Base-by-base conservation (phyloP, 2,888 invertebrate species). In the Sphaerolaimus hirsutus region DNA sequence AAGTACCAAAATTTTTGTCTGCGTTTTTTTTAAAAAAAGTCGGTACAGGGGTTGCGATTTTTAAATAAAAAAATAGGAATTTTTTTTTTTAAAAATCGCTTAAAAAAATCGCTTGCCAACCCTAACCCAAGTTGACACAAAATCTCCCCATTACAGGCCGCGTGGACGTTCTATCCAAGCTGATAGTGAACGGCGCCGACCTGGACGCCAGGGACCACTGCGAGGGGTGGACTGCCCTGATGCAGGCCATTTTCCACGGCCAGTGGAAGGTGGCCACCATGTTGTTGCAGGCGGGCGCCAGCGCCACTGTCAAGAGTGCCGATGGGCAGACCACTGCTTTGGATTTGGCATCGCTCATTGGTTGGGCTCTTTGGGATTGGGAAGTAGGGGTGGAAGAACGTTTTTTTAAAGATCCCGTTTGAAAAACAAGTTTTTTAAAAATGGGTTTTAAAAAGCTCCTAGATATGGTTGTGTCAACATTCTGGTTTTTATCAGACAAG, bases 161-260 rank as follows among this genome's bases (percentile, higher is more conserved):
- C 5, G 47, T 63, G 24, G 63, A 64, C 48, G 61, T 64, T 36
- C 61, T 58, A 1, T 58, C 61, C 53, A 48, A 63, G 47, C 23
- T 43, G 19, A 19, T 43, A 2, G 22, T 19, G 21, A n/a, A n/a
- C 21, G 22, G 22, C 21, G 43, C 43, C 19, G 21, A 27, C 29
- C 22, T 29, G n/a, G 29, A 43, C 29, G 43, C 24, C 10, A 5
- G 3, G 21, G 64, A 65, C 50, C 54, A 52, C 1, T 58, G 63
- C 49, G 63, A 61, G 52, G 63, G 64, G 21, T 64, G 64, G 64
- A 65, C 65, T 17, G 64, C 65, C 1, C 56, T 65, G 22, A 64
- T 65, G 64, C 64, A 43, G 25, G 43, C 43, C 29, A 22, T 43
- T 12, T 19, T n/a, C 21, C 25, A 19, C 22, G 41, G 26, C n/a